These are phyloP conservation scores for Sebastes matsubarae DNA, from an alignment of 2,797 vertebrate species.

Conservation along the genomic window DNA sequence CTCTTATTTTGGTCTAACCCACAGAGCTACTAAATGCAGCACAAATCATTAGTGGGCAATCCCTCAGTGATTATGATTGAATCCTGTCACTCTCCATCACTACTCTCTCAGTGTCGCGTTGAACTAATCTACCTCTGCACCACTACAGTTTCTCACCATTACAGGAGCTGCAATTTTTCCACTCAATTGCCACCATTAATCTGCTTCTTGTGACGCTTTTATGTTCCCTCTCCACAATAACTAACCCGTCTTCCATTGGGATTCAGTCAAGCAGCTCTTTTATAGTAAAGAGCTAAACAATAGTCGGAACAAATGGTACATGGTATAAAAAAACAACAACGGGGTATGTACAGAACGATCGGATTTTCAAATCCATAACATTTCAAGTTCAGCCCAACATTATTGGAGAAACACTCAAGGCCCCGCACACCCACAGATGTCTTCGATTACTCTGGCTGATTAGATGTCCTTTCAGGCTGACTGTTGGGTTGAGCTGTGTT, in stretches of 20 bases:
- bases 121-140: conserved; percentile 13
- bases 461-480: background rate
- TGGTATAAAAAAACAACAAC: background rate
- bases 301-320: background rate
- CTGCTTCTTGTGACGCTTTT: conserved; percentile 39
- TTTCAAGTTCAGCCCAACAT: background rate
- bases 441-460: background rate
- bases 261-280: conserved; percentile 20
- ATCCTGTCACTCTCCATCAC: conserved; percentile 37
- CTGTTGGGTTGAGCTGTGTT: background rate
- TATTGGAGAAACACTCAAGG: background rate
- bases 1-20: background rate
- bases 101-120: conserved; percentile 12
- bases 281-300: conserved; percentile 4
- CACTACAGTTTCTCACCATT: background rate
- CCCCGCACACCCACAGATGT: background rate
- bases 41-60: conserved; percentile 1
- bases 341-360: background rate
- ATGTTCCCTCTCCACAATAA: conserved; percentile 20
- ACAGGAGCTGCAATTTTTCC: conserved; percentile 33
- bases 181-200: conserved; percentile 54
- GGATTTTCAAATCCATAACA: background rate
- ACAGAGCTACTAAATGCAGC: background rate
- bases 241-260: conserved; percentile 3
- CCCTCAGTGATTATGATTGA: conserved; percentile 19